A percentile compares a stretch with the other conserved stretches of the same genome.
Conservation (phyloP, 2,888 invertebrate species). For the Taenaris catops region DNA sequence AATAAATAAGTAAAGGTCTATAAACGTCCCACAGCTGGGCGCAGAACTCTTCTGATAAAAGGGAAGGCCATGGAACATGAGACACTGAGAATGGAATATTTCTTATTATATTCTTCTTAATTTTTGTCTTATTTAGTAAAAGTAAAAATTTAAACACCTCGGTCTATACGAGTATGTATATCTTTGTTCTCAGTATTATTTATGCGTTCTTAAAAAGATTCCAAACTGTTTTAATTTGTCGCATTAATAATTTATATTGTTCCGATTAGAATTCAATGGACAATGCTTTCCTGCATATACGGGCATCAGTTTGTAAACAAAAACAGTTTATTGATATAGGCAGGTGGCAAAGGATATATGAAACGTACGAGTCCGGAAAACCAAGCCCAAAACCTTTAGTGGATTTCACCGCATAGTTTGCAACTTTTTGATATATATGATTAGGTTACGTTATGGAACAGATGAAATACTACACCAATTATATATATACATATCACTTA, state of each 20-base stretch:
- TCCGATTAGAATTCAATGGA: constrained; percentile 1
- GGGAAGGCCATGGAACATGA: too few species aligned
- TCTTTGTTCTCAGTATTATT: constrained; percentile 1
- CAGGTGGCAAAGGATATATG: constrained; percentile 4
- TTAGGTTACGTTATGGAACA: background rate
- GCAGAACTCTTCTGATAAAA: too few species aligned
- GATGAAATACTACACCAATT: too few species aligned
- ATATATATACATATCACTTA: too few species aligned
- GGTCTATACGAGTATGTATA: background rate
- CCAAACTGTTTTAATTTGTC: background rate
- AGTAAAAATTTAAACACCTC: too few species aligned
- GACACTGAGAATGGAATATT: too few species aligned
- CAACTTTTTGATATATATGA: constrained; percentile 9
- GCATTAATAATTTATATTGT: constrained; percentile 1
- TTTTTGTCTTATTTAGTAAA: too few species aligned
- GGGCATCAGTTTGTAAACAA: constrained; percentile 3
- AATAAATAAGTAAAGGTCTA: too few species aligned
- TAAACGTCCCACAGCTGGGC: too few species aligned
- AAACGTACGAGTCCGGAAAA: constrained; percentile 22
- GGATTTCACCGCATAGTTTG: constrained; percentile 17
- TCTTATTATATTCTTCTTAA: too few species aligned
- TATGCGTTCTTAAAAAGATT: background rate
- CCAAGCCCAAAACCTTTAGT: constrained; percentile 20
- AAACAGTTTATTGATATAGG: constrained; percentile 9
- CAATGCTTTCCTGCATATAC: background rate